Evolutionary conservation across 1,140 invertebrate species (phyloP).

Genomic region (Leptinotarsa undecemlineata): DNA sequence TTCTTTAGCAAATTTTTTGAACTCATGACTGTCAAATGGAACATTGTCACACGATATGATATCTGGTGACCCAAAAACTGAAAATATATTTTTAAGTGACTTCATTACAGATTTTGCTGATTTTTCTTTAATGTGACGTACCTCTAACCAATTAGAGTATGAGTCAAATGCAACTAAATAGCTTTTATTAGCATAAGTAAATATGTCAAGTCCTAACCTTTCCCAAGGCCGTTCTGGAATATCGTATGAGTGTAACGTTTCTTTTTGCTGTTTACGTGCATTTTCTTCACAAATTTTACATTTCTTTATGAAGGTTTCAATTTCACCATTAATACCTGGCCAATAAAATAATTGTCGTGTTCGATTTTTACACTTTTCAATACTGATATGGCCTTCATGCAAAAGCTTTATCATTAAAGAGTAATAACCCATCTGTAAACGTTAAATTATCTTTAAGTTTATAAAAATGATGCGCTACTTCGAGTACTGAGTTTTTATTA

Average conservation of each 20-base stretch:
- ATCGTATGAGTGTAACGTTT: constrained; percentile 48
- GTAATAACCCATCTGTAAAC: constrained; percentile 53
- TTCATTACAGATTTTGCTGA: constrained; percentile 20
- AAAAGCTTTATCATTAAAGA: constrained; percentile 50
- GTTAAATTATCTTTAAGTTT: constrained; percentile 15
- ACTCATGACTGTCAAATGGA: constrained; percentile 37
- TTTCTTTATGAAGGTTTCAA: background rate
- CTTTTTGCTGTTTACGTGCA: constrained; percentile 42
- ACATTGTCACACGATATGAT: constrained; percentile 46
- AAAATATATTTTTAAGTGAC: constrained; percentile 35
- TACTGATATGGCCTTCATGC: background rate
- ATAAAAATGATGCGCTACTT: background rate
- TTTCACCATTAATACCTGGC: background rate
- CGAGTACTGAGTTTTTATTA: background rate
- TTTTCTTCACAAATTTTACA: background rate
- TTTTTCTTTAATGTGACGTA: constrained; percentile 41
- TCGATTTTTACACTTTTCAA: background rate
- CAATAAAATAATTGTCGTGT: background rate
- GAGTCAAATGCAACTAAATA: constrained; percentile 31
- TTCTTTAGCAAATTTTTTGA: constrained; percentile 47
- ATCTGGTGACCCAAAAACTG: constrained; percentile 43
- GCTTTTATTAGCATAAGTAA: constrained; percentile 25
- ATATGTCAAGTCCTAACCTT: constrained; percentile 49
- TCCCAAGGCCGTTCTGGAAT: constrained; percentile 48
- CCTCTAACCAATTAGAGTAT: constrained; percentile 48